Conservation (phyloP, 1,140 invertebrate species). For the Chionoecetes opilio region DNA sequence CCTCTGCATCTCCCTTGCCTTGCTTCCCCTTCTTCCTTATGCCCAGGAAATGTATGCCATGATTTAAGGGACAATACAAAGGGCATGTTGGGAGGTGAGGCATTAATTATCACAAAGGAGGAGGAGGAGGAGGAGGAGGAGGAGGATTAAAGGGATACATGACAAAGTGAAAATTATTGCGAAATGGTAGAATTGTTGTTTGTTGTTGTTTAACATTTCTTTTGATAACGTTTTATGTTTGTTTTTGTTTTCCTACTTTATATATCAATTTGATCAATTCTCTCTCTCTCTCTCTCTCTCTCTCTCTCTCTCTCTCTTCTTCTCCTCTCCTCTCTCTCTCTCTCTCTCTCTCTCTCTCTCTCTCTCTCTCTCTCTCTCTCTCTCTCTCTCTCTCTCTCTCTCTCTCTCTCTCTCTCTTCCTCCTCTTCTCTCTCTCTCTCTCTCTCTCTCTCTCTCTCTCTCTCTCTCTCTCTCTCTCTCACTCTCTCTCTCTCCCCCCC, state of each 20-base stretch:
- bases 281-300: not conserved
- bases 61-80: not conserved
- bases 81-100: not conserved
- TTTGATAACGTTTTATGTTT: not conserved
- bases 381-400: no score
- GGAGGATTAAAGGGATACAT: not conserved
- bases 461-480: slow-evolving; percentile 1
- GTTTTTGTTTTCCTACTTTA: not conserved
- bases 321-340: not conserved
- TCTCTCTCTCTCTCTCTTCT: not conserved
- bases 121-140: not conserved
- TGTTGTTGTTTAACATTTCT: not conserved
- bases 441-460: no score
- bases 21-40: slow-evolving; percentile 11
- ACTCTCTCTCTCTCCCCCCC: slow-evolving; percentile 3
- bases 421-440: no score
- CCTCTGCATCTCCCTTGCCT: not conserved
- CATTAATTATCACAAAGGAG: not conserved
- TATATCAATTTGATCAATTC: not conserved
- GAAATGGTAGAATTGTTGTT: not conserved
- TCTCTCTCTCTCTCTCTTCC: no score
- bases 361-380: no score
- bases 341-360: no score
- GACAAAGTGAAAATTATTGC: not conserved
- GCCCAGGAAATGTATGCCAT: not conserved